phyloP scores from a whole-genome alignment of 2,888 invertebrate species.

The Silvanus unidentatus region DNA sequence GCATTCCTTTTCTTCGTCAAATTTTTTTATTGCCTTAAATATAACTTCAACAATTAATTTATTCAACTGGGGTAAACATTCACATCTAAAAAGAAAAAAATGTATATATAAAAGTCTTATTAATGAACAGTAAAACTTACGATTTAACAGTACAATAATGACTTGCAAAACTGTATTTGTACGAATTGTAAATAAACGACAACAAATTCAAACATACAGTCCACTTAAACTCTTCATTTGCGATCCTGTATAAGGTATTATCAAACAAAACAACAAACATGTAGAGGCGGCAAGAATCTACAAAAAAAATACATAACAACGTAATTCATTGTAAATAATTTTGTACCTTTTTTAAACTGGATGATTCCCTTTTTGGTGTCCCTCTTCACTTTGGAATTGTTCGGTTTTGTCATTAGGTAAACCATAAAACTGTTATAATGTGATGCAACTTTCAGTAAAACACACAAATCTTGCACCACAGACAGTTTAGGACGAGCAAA shows the following conservation, averaged over 20 bases:
- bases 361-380: slow-evolving; percentile 22
- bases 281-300: slow-evolving; percentile 34
- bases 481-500: slow-evolving; percentile 21
- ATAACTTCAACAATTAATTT: slow-evolving; percentile 27
- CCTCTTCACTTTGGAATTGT: slow-evolving; percentile 6
- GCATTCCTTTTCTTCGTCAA: slow-evolving; percentile 14
- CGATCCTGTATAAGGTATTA: slow-evolving; percentile 9
- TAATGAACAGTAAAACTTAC: too few relatives aligned
- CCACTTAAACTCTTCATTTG: too few relatives aligned
- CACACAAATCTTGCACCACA: slow-evolving; percentile 21
- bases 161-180: slow-evolving; percentile 25
- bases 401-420: slow-evolving; percentile 23
- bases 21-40: slow-evolving; percentile 21
- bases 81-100: slow-evolving; percentile 31
- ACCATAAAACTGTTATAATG: slow-evolving; percentile 22
- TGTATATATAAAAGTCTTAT: slow-evolving; percentile 6
- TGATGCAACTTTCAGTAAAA: slow-evolving; percentile 25
- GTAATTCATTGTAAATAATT: slow-evolving; percentile 6
- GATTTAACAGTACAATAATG: slow-evolving; percentile 23
- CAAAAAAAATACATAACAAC: slow-evolving; percentile 13
- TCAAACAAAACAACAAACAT: slow-evolving; percentile 28
- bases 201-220: slow-evolving; percentile 26
- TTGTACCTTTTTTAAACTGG: slow-evolving; percentile 30
- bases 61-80: slow-evolving; percentile 30
- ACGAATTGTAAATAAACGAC: slow-evolving; percentile 29